Evolutionary conservation across 2,888 invertebrate species (phyloP).

Genomic region (Drosophila testacea): DNA sequence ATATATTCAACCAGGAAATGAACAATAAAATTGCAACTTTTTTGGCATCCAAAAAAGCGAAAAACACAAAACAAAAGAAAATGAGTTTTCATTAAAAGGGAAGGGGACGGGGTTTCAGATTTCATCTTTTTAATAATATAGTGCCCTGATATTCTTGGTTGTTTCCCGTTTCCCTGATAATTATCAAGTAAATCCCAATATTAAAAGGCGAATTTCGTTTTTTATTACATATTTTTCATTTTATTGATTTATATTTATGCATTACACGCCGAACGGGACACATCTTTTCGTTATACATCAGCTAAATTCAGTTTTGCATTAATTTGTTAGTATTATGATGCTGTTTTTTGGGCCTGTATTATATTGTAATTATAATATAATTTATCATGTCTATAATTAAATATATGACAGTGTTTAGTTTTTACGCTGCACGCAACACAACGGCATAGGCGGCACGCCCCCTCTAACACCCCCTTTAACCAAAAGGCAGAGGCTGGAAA

Average conservation of each 20-base stretch:
- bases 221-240: constrained; percentile 72
- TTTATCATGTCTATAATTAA: constrained; percentile 64
- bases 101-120: neutral
- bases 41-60: constrained; percentile 75
- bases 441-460: constrained; percentile 52
- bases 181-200: neutral
- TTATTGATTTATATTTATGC: constrained; percentile 70
- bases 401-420: constrained; percentile 66
- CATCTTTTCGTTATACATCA: constrained; percentile 69
- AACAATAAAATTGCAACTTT: constrained; percentile 71
- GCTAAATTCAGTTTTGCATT: constrained; percentile 67
- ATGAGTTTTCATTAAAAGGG: neutral
- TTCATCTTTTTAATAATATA: no score
- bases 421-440: constrained; percentile 32
- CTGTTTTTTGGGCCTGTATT: constrained; percentile 41
- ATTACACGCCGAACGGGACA: constrained; percentile 63
- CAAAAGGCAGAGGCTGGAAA: constrained; percentile 66
- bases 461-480: constrained; percentile 16
- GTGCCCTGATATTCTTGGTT: no score
- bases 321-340: constrained; percentile 17
- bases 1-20: constrained; percentile 55
- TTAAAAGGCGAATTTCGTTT: constrained; percentile 38
- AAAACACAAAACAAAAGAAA: constrained; percentile 44
- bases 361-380: constrained; percentile 49
- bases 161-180: neutral